A percentile compares a stretch with the other conserved stretches of the same genome.
Evolutionary conservation across 1,140 invertebrate species (phyloP).

Genomic region (Nasonia giraulti): DNA sequence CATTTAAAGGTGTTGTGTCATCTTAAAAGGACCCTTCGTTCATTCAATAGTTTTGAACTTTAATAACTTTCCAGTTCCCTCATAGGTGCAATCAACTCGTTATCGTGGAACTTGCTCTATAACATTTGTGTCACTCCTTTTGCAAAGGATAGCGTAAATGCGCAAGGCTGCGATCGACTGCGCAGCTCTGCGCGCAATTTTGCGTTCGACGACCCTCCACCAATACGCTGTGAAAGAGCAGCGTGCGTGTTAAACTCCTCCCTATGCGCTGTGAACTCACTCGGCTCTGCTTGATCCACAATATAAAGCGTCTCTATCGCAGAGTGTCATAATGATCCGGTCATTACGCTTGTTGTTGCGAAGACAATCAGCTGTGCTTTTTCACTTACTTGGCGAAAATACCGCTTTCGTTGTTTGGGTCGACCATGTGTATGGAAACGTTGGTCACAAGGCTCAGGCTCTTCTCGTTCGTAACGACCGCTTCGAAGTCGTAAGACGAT

Average conservation of each 20-base stretch:
- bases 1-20: no score
- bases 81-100: no score
- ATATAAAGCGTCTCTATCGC: background rate
- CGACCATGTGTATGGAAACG: conserved; percentile 88
- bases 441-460: conserved; percentile 84
- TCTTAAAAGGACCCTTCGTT: no score
- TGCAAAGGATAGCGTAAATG: no score
- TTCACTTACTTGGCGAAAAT: conserved; percentile 80
- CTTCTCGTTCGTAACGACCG: conserved; percentile 82
- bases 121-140: no score
- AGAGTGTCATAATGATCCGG: background rate
- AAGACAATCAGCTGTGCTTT: background rate
- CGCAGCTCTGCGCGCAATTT: background rate
- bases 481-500: conserved; percentile 86
- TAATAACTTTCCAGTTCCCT: no score
- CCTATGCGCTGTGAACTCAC: no score
- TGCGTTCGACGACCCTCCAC: background rate
- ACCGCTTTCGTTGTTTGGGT: conserved; percentile 81
- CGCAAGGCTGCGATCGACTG: no score
- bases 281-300: background rate
- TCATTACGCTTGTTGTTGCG: background rate
- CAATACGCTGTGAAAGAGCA: background rate
- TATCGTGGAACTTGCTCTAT: no score
- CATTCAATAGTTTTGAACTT: no score
- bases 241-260: background rate